phyloP scores from a whole-genome alignment of 2,888 invertebrate species.

The Protonemura montana region DNA sequence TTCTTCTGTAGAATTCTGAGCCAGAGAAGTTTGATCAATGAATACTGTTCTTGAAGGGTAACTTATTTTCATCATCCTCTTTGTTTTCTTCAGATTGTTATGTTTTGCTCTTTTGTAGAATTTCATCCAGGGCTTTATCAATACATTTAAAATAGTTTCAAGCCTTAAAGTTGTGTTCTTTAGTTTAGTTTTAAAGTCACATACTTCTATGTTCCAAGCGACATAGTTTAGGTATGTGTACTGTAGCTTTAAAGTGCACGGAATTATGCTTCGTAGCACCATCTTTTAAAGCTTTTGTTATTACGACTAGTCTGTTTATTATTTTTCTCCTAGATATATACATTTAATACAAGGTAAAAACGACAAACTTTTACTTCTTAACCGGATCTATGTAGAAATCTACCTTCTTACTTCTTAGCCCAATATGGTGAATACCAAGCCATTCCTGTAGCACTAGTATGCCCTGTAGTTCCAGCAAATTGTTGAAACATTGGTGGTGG shows the following conservation, averaged over 20 bases:
- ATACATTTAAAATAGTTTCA: neutral
- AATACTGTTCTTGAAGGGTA: neutral
- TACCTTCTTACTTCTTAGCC: neutral
- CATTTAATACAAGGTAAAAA: neutral
- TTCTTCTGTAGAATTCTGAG: slow-evolving; percentile 2
- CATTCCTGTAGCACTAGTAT: neutral
- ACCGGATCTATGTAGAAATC: neutral
- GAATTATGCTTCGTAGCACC: neutral
- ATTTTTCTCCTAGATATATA: neutral
- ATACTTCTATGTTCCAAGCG: too few species aligned
- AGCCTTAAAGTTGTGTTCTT: neutral
- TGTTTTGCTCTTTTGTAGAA: neutral
- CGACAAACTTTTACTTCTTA: neutral
- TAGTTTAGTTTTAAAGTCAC: neutral
- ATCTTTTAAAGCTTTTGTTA: neutral
- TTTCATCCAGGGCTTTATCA: neutral
- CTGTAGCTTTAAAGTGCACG: neutral
- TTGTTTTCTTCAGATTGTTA: slow-evolving; percentile 12
- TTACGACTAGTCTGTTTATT: neutral
- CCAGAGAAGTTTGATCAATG: neutral
- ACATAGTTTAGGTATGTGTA: neutral
- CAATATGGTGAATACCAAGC: neutral
- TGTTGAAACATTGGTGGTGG: neutral
- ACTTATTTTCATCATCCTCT: neutral
- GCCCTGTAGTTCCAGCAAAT: neutral